Evolutionary conservation across 2,888 invertebrate genomes (phyloP).

Genomic region (Tenthredo mesomela): DNA sequence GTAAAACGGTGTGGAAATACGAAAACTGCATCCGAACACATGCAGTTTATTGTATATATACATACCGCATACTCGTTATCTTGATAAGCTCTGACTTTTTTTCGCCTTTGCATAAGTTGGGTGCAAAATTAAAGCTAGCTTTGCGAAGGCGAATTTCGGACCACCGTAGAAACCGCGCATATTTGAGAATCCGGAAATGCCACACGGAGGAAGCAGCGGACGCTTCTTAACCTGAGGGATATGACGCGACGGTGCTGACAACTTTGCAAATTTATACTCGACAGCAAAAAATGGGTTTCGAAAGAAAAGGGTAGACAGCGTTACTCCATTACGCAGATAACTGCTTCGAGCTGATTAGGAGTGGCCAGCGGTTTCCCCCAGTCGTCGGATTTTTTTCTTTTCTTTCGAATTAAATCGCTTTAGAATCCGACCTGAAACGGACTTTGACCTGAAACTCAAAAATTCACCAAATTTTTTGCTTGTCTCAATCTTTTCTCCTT

Average conservation of each 20-base stretch:
- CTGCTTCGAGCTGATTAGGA: constrained; percentile 25
- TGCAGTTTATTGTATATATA: neutral
- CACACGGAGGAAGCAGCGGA: neutral
- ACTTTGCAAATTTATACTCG: constrained; percentile 24
- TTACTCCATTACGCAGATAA: constrained; percentile 41
- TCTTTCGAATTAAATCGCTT: neutral
- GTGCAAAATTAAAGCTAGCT: constrained; percentile 10
- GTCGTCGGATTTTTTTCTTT: neutral
- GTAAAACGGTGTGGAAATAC: neutral
- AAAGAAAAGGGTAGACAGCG: constrained; percentile 28
- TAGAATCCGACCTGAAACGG: neutral
- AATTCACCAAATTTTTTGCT: neutral
- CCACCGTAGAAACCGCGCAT: constrained; percentile 30
- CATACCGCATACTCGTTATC: neutral
- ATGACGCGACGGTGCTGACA: neutral
- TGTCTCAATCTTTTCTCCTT: neutral
- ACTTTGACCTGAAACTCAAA: neutral
- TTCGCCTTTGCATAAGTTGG: neutral
- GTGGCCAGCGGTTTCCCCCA: neutral
- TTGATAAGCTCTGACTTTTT: neutral
- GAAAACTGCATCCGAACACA: neutral
- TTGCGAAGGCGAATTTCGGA: neutral
- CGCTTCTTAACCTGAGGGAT: neutral
- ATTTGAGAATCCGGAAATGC: constrained; percentile 34
- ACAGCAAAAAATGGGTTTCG: constrained; percentile 8